phyloP scores from a whole-genome alignment of 2,113 vertebrate species.

The Perca schrenkii region DNA sequence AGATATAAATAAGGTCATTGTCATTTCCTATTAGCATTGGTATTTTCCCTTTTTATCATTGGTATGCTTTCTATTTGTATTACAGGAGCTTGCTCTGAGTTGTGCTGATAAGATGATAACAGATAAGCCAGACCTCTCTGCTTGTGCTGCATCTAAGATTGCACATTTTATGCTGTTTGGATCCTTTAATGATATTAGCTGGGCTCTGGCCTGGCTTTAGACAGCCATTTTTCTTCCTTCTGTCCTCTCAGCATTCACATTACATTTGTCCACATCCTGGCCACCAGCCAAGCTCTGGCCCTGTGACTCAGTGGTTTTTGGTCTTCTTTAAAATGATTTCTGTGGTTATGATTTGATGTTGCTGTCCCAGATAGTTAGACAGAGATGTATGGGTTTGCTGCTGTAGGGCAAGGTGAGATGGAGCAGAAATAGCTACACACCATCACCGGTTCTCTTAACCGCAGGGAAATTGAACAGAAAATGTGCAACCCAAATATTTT shows the following conservation, averaged over 20 bases:
- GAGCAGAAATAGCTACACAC: conserved; percentile 60
- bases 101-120: conserved; percentile 78
- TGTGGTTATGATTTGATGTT: conserved; percentile 76
- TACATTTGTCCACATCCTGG: conserved; percentile 78
- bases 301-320: conserved; percentile 70
- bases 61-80: conserved; percentile 55
- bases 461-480: conserved; percentile 75
- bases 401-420: conserved; percentile 69
- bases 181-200: conserved; percentile 79
- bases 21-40: conserved; percentile 58
- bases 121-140: conserved; percentile 65
- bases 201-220: conserved; percentile 65
- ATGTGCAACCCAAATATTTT: conserved; percentile 78
- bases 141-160: conserved; percentile 78
- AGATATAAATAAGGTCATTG: conserved; percentile 53
- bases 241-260: conserved; percentile 75
- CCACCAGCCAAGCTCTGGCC: conserved; percentile 60
- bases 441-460: conserved; percentile 61
- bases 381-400: conserved; percentile 71
- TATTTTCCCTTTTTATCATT: conserved; percentile 26
- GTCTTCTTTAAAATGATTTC: conserved; percentile 75
- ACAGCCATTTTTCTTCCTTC: conserved; percentile 76
- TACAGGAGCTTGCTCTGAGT: conserved; percentile 51
- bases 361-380: conserved; percentile 75
- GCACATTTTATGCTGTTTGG: conserved; percentile 77